Evolutionary conservation across 1,140 invertebrate species (phyloP), one percentile per base, ranked within the genome.

Genomic region (Trichonephila clavipes): DNA sequence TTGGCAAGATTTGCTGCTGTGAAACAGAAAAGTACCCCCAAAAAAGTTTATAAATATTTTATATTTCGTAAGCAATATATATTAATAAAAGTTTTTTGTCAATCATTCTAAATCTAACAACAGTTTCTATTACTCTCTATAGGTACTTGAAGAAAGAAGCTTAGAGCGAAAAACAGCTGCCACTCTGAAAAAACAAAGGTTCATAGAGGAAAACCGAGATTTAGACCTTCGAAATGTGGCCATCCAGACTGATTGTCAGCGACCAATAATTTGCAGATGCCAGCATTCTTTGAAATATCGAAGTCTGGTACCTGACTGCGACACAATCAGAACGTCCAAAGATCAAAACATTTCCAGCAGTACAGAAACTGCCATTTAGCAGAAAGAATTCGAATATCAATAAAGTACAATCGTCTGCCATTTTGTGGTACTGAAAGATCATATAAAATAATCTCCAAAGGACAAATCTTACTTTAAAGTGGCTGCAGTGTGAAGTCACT

Each of bases 191-290:
- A 89, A 88, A 3, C 87, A 94, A 51, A 83, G 81, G 24, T 77
- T 85, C 18, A 58, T 24, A 0, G 92, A 88, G 88, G 92, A 92
- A 24, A 69, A 66, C 8, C 44, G 59, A 69, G 83, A 81, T 2
- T 34, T 66, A 7, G 69, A 62, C 8, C 58, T 93, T 18, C 87
- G 85, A 28, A 93, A 93, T 51, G 92, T 93, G 4, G 92, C 51
- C 85, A 93, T 81, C 8, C 92, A 93, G 44, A 93, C 92, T 14
- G 92, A 93, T 51, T 88, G 69, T 19, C 86, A 77, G 40, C 77
- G 86, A 21, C 86, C 61, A 7, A 21, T 66, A 24, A 10, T 66
- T 0, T 97, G 95, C 64, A 40, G 86, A 40, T 91, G 89, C 18
- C 86, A 88, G 44, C 28, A 44, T 61, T 18, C 28, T 8, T 7